Evolutionary conservation across 2,113 vertebrate genomes (phyloP).

Genomic region (Hemichromis elongatus): DNA sequence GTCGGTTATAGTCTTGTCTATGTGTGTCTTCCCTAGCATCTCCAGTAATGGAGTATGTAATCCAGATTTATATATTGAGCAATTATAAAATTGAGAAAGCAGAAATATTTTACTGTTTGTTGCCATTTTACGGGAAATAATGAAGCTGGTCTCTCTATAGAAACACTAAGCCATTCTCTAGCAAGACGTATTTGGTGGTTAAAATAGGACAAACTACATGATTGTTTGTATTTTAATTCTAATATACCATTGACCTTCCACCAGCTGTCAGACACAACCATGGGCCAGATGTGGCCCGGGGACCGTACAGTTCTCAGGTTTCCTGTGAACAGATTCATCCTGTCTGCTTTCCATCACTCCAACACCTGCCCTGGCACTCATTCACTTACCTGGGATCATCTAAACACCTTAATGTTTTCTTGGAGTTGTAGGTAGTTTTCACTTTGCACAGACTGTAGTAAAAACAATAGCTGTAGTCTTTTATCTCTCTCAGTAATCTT

Average conservation of each 20-base stretch:
- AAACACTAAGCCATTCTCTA: not conserved
- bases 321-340: not conserved
- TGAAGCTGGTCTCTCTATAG: not conserved
- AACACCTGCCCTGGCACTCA: not conserved
- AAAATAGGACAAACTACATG: not conserved
- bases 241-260: not conserved
- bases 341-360: not conserved
- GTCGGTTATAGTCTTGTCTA: not conserved
- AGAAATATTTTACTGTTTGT: not conserved
- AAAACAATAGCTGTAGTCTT: not conserved
- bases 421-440: not conserved
- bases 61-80: not conserved
- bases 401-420: not conserved
- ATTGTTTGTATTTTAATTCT: not conserved
- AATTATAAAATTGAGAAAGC: not conserved
- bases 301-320: not conserved
- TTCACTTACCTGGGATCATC: not conserved
- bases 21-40: not conserved
- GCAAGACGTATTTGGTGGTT: not conserved
- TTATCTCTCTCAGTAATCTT: not conserved
- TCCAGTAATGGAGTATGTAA: not conserved
- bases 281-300: not conserved
- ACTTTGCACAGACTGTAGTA: not conserved
- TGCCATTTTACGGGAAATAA: fast-evolving
- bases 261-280: not conserved